Evolutionary conservation across 2,797 vertebrate genomes (phyloP).

Genomic region (Cheirogaleus major): DNA sequence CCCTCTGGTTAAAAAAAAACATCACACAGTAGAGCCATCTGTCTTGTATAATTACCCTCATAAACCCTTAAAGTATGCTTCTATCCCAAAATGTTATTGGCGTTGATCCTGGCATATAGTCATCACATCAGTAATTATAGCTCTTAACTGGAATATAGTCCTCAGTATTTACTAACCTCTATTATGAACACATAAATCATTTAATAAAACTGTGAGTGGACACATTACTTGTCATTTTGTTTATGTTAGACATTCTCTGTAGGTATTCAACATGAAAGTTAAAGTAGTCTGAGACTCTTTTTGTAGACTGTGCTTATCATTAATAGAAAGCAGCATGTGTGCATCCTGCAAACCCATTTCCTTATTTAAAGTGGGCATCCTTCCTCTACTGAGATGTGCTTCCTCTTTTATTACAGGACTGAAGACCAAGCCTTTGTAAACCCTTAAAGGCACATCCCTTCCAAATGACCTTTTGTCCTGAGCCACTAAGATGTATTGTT

Average conservation of each 20-base stretch:
- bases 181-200: conserved; percentile 81
- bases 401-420: conserved; percentile 90
- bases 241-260: conserved; percentile 80
- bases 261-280: conserved; percentile 84
- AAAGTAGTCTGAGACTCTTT: conserved; percentile 76
- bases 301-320: conserved; percentile 87
- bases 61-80: conserved; percentile 68
- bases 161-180: conserved; percentile 75
- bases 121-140: conserved; percentile 75
- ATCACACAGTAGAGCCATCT: conserved; percentile 46
- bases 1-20: conserved; percentile 33
- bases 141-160: conserved; percentile 73
- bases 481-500: conserved; percentile 86
- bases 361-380: conserved; percentile 96
- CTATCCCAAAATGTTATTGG: conserved; percentile 69
- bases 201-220: conserved; percentile 67
- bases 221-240: conserved; percentile 82
- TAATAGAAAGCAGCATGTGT: conserved; percentile 93
- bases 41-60: conserved; percentile 76
- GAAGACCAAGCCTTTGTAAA: conserved; percentile 88
- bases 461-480: conserved; percentile 90
- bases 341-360: conserved; percentile 96
- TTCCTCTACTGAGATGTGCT: conserved; percentile 93
- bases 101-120: conserved; percentile 66
- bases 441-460: conserved; percentile 90